These are phyloP conservation scores for Geotrypetes seraphini DNA, from an alignment of 2,797 vertebrate genomes.

Conservation along the genomic window DNA sequence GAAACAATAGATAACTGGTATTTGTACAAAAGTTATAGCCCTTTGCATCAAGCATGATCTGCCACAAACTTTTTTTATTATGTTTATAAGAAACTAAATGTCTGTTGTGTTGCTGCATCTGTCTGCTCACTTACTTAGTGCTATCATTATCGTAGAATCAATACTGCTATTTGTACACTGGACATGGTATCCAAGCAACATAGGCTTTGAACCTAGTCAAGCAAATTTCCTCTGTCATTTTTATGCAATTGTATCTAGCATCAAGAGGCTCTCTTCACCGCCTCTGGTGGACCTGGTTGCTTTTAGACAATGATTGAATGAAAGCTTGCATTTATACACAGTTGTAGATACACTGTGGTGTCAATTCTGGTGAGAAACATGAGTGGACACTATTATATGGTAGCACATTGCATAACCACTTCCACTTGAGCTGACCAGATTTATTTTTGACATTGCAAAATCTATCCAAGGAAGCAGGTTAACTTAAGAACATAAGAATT, in stretches of 20 bases:
- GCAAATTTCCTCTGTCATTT: constrained; percentile 33
- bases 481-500: too few species aligned
- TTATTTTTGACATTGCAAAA: too few species aligned
- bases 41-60: not conserved
- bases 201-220: constrained; percentile 21
- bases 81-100: not conserved
- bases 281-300: constrained; percentile 5
- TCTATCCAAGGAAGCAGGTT: too few species aligned
- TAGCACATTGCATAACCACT: too few species aligned
- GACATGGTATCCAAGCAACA: constrained; percentile 44
- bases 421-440: too few species aligned
- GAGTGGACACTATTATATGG: too few species aligned
- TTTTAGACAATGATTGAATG: constrained; percentile 15
- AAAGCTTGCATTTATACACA: constrained; percentile 6
- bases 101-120: constrained; percentile 18
- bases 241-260: constrained; percentile 17
- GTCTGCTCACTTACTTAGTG: constrained; percentile 10
- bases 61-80: constrained; percentile 1
- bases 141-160: constrained; percentile 18
- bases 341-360: too few species aligned
- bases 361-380: too few species aligned
- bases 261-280: constrained; percentile 30
- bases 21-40: not conserved
- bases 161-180: constrained; percentile 24
- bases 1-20: not conserved